Percentiles rank a stretch among this genome's conserved stretches.
Evolutionary conservation across 2,113 vertebrate species (phyloP).

Genomic region (Poicephalus meyeri): DNA sequence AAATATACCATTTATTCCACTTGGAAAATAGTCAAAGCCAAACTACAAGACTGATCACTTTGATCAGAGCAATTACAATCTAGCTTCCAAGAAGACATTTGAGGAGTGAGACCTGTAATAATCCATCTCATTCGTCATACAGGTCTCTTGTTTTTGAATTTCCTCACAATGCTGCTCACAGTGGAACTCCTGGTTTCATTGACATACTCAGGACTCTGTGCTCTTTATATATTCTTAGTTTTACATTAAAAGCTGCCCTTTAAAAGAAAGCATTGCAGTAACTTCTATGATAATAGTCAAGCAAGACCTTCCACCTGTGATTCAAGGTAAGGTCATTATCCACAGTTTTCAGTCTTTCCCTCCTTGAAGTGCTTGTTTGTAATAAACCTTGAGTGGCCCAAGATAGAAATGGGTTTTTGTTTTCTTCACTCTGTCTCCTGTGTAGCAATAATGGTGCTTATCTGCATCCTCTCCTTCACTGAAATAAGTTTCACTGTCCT

Average conservation of each 20-base stretch:
- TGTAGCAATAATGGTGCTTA: background rate
- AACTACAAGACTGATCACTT: background rate
- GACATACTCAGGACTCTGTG: background rate
- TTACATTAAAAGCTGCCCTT: background rate
- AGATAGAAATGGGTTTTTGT: background rate
- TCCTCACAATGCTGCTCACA: background rate
- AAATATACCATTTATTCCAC: background rate
- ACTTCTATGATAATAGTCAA: background rate
- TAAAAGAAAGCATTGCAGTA: background rate
- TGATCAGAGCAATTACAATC: background rate
- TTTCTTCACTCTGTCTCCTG: background rate
- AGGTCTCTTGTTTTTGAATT: background rate
- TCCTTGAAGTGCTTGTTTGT: background rate
- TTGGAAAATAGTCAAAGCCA: background rate
- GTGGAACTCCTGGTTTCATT: background rate
- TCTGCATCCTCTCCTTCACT: background rate
- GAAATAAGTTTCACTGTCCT: background rate
- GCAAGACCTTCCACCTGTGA: background rate
- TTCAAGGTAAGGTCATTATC: background rate
- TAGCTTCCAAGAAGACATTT: background rate
- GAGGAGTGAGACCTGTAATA: background rate
- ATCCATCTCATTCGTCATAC: background rate
- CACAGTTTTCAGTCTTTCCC: background rate
- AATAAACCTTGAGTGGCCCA: background rate
- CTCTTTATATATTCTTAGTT: background rate